Percentiles rank a stretch among this genome's conserved stretches.
These are phyloP conservation scores for Corythoichthys intestinalis DNA, from an alignment of 2,113 vertebrate genomes.

Conservation along the genomic window DNA sequence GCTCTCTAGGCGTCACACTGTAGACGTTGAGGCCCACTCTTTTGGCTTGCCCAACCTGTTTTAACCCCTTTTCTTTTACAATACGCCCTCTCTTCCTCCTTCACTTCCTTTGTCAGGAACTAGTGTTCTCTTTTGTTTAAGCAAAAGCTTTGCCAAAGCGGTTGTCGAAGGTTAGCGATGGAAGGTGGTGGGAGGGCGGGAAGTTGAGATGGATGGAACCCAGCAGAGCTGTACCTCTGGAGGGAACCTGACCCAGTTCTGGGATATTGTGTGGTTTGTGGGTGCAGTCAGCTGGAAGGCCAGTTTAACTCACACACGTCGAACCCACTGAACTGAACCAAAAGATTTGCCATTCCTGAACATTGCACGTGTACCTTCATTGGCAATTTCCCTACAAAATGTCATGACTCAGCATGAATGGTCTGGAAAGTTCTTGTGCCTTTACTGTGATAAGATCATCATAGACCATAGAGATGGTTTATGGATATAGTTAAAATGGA, in stretches of 20 bases:
- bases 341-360: conserved; percentile 25
- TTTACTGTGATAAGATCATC: neutral
- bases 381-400: conserved; percentile 18
- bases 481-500: no score
- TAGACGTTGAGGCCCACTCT: conserved; percentile 40
- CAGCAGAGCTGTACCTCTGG: conserved; percentile 24
- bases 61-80: conserved; percentile 16
- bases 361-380: conserved; percentile 10
- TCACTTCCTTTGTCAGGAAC: conserved; percentile 29
- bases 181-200: conserved; percentile 34
- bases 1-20: conserved; percentile 24
- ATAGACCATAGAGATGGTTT: no score
- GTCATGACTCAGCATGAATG: conserved; percentile 5
- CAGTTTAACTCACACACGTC: conserved; percentile 61
- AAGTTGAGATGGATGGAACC: conserved; percentile 45
- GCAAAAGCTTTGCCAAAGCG: conserved; percentile 35
- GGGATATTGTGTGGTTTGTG: conserved; percentile 49
- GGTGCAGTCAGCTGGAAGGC: conserved; percentile 30
- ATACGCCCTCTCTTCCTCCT: conserved; percentile 13
- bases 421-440: conserved; percentile 14
- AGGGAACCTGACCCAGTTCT: conserved; percentile 24
- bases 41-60: conserved; percentile 18
- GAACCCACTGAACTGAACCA: conserved; percentile 49
- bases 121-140: conserved; percentile 34
- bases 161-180: conserved; percentile 11